Percentiles rank a stretch among this genome's conserved stretches.
Conservation (phyloP, 2,888 invertebrate species). For the Drosophila buzzatii region DNA sequence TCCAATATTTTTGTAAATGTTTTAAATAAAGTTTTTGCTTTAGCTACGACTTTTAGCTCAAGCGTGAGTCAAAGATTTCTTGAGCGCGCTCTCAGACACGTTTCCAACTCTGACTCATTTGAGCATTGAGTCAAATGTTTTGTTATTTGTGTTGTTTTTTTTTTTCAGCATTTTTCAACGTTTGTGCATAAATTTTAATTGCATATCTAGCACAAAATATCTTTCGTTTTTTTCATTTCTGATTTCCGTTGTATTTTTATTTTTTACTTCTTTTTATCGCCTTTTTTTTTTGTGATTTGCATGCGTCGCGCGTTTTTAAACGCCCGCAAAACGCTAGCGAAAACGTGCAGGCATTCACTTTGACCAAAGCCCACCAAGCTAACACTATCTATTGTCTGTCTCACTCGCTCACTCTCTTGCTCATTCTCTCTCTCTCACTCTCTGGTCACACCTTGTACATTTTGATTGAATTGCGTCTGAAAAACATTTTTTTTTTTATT, state of each 20-base stretch:
- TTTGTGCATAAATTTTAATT: conserved; percentile 44
- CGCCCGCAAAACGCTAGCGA: conserved; percentile 46
- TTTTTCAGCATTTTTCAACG: conserved; percentile 23
- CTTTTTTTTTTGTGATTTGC: conserved; percentile 23
- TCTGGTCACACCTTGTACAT: conserved; percentile 51
- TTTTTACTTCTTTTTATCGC: conserved; percentile 17
- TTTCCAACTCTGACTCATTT: conserved; percentile 27
- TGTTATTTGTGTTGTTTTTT: neutral
- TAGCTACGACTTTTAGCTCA: neutral
- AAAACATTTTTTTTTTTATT: conserved; percentile 27
- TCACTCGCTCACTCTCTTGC: neutral
- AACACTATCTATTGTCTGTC: neutral
- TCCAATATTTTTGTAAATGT: conserved; percentile 49
- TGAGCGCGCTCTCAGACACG: no score
- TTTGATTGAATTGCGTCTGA: conserved; percentile 62
- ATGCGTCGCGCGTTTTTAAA: conserved; percentile 54
- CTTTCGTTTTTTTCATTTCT: conserved; percentile 11
- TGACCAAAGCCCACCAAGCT: conserved; percentile 32
- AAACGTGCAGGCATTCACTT: conserved; percentile 68
- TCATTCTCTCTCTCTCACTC: neutral
- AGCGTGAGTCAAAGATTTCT: conserved; percentile 1
- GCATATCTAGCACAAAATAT: conserved; percentile 48
- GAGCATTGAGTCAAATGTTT: neutral
- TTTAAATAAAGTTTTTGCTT: neutral
- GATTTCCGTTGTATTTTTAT: conserved; percentile 12